These are phyloP conservation scores for Acanthosoma haemorrhoidale DNA, from an alignment of 2,888 invertebrate species.

Conservation along the genomic window DNA sequence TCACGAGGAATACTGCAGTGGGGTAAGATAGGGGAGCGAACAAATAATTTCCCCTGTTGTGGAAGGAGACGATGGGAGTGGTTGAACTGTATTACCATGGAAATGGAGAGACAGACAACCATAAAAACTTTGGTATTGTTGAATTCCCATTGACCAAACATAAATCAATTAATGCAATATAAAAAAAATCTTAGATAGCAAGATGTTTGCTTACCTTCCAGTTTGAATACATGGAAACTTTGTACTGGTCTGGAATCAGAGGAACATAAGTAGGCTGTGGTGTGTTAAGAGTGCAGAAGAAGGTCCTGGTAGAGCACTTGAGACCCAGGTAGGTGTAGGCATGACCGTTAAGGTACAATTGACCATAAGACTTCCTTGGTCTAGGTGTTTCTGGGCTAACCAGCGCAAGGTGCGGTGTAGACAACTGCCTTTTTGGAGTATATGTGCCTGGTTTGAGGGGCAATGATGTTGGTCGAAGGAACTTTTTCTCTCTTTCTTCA, in stretches of 20 bases:
- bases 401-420: conserved; percentile 73
- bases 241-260: conserved; percentile 68
- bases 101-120: no score
- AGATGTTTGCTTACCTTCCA: conserved; percentile 64
- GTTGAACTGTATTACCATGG: no score
- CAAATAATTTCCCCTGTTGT: no score
- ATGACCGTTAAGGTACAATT: conserved; percentile 82
- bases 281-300: conserved; percentile 88
- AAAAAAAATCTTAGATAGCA: neutral
- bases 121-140: no score
- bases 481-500: conserved; percentile 38
- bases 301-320: conserved; percentile 83
- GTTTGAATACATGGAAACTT: conserved; percentile 94
- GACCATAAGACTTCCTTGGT: conserved; percentile 82
- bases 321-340: conserved; percentile 86
- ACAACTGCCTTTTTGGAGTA: conserved; percentile 72
- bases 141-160: neutral
- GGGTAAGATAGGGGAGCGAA: no score
- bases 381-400: conserved; percentile 88
- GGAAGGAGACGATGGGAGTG: no score
- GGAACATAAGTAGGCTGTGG: conserved; percentile 89
- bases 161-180: no score
- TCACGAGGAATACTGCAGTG: no score
- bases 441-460: conserved; percentile 80
- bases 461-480: conserved; percentile 70